These are phyloP conservation scores for Crypturellus undulatus DNA, from an alignment of 2,113 vertebrate genomes.

Conservation along the genomic window DNA sequence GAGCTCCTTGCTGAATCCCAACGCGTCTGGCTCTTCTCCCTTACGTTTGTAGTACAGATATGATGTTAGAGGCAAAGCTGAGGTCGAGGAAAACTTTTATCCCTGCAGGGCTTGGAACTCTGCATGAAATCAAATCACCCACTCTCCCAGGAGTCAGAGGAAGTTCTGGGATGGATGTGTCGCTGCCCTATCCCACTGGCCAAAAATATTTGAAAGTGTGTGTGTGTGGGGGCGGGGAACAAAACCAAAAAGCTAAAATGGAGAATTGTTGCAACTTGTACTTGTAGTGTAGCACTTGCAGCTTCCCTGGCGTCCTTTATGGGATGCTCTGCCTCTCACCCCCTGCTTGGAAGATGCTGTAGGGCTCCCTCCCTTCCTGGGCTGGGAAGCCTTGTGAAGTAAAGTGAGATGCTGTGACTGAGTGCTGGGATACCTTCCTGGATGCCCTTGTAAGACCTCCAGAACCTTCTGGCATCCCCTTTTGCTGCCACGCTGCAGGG, in stretches of 20 bases:
- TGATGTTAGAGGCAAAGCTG: conserved; percentile 19
- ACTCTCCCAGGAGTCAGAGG: background rate
- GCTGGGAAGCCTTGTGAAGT: background rate
- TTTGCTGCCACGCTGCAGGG: background rate
- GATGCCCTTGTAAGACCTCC: fast-evolving
- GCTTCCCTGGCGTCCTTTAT: fast-evolving
- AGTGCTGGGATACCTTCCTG: background rate
- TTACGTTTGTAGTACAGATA: background rate
- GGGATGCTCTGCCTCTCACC: background rate
- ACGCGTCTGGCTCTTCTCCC: background rate
- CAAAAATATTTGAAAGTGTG: background rate
- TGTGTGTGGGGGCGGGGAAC: too few relatives aligned
- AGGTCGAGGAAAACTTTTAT: conserved; percentile 55
- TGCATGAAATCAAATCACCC: conserved; percentile 54
- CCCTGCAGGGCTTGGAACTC: conserved; percentile 19
- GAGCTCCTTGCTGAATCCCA: conserved; percentile 24
- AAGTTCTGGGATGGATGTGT: conserved; percentile 26
- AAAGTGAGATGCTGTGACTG: too few relatives aligned
- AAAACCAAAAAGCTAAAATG: background rate
- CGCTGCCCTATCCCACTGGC: background rate
- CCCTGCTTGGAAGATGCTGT: background rate
- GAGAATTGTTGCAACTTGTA: fast-evolving
- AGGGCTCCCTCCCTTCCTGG: background rate
- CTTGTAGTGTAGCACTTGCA: fast-evolving
- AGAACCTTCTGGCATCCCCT: background rate